Evolutionary conservation across 2,797 vertebrate species (phyloP), one percentile per base, ranked within the genome.

Genomic region (Spinus pinus): DNA sequence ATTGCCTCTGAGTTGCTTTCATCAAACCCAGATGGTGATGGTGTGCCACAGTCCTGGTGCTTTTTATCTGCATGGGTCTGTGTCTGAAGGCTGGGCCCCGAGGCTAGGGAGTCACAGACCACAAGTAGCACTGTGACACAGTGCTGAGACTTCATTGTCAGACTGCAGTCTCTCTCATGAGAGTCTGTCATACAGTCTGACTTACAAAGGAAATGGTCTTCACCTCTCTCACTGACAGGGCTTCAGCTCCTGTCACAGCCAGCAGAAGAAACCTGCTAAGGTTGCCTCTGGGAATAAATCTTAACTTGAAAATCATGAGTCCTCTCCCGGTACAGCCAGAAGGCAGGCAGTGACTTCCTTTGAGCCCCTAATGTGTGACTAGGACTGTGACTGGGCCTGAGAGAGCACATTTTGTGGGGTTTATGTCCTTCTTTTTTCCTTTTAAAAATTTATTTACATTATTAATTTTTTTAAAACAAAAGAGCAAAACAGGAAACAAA

Each of bases 11-110:
- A 35, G 54, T 12, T 81, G 39, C 75, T 94, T 86, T 80, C 83
- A 90, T 90, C 54, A 92, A 86, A 70, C 28, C 25, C 83, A 96
- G 78, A 93, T 86, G 88, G 42, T 75, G 50, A 53, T 78, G 39
- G 72, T 57, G 28, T 51, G 77, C 15, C 39, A 62, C 62, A 54
- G 23, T 58, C 54, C 35, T 73, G 30, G n/a, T 53, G 66, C 22
- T 69, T 81, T 92, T 61, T 60, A 80, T 56, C 61, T 16, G 37
- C 5, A 6, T 1, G 14, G 5, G 42, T 13, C 53, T 3, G 1
- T 1, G 1, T 93, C 42, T 81, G 80, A 83, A 78, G 72, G 37
- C 69, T 25, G 18, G 10, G 46, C 53, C 86, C 39, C 16, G 64
- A 53, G 86, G 66, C 69, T 72, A 79, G n/a, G 51, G 92, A 88